phyloP scores from a whole-genome alignment of 2,797 vertebrate genomes.

The Microctenopoma stevenorrisi region DNA sequence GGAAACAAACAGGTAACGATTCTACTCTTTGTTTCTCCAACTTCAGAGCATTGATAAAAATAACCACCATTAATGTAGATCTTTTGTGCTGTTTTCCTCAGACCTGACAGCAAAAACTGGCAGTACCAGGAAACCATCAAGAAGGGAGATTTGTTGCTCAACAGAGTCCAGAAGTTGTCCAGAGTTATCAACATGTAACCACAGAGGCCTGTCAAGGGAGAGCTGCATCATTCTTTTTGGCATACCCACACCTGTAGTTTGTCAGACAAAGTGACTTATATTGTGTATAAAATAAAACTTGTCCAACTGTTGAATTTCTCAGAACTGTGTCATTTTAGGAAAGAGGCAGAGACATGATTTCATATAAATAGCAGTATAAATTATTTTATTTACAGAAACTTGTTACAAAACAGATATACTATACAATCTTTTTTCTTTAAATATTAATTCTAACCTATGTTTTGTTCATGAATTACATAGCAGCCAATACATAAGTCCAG shows the following conservation, averaged over 20 bases:
- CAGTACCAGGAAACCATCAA: slow-evolving; percentile 99
- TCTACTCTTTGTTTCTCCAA: background rate
- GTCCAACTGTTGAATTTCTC: slow-evolving; percentile 60
- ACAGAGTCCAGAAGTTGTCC: slow-evolving; percentile 98
- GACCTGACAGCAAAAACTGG: slow-evolving; percentile 99
- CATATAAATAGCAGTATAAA: slow-evolving; percentile 99
- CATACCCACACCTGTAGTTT: slow-evolving; percentile 61
- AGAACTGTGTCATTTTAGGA: slow-evolving; percentile 30
- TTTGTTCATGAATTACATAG: slow-evolving; percentile 99
- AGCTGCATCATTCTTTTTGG: slow-evolving; percentile 45
- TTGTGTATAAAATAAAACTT: slow-evolving; percentile 86
- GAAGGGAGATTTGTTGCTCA: slow-evolving; percentile 97
- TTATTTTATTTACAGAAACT: slow-evolving; percentile 99
- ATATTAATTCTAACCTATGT: slow-evolving; percentile 99
- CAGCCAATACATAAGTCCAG: slow-evolving; percentile 99
- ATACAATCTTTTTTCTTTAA: slow-evolving; percentile 99
- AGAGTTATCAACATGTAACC: slow-evolving; percentile 98
- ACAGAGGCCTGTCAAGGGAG: slow-evolving; percentile 8
- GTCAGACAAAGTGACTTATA: slow-evolving; percentile 71
- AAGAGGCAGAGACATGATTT: slow-evolving; percentile 84
- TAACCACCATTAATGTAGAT: background rate
- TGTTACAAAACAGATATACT: slow-evolving; percentile 99
- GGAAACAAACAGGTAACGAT: slow-evolving; percentile 95
- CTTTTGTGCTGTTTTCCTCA: slow-evolving; percentile 54
- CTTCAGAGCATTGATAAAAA: background rate